Base-by-base conservation (phyloP, 1,140 invertebrate species). In the Cryptotermes secundus region DNA sequence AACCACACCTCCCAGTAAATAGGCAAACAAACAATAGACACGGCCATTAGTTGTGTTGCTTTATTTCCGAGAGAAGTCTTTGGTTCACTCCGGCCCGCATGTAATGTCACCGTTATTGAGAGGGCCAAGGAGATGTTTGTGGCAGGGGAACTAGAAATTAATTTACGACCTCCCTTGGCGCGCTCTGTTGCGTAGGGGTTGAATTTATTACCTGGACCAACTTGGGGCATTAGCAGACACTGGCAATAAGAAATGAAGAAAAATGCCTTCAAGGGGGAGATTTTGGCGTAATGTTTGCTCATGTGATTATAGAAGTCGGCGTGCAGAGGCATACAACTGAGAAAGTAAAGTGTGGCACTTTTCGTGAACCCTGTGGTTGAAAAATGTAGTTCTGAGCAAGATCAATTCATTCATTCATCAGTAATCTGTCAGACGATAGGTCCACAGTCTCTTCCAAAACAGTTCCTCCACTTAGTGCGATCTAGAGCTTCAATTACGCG, bases 121-220 rank as follows among this genome's bases (percentile, higher is more conserved):
- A n/a, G 59, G 19, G 3, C 59, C 26, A 72, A 26, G n/a, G 7
- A 9, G 31, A 72, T 31, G n/a, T 26, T 7, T 31, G 59, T 31
- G 59, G 59, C 59, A n/a, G n/a, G 26, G n/a, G 59, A 6, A 7
- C 3, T 72, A 12, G 59, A 72, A 72, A 72, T 72, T n/a, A 72
- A 72, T 72, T 72, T 72, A 72, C 59, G n/a, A 14, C 59, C 26
- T 72, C 59, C 59, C 59, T 72, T 31, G 59, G 59, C 59, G 26
- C 59, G n/a, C n/a, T 1, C 26, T 72, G 59, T 72, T 49, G 26
- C 26, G 26, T 72, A 16, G 59, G 59, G 59, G 59, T 31, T 26
- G 59, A 3, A 72, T 72, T 72, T 72, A 72, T 72, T n/a, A 72
- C 59, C 59, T 72, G 59, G n/a, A 72, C 59, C 59, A 72, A 31